Conservation (phyloP, 2,888 invertebrate genomes). For the Spodoptera picta region DNA sequence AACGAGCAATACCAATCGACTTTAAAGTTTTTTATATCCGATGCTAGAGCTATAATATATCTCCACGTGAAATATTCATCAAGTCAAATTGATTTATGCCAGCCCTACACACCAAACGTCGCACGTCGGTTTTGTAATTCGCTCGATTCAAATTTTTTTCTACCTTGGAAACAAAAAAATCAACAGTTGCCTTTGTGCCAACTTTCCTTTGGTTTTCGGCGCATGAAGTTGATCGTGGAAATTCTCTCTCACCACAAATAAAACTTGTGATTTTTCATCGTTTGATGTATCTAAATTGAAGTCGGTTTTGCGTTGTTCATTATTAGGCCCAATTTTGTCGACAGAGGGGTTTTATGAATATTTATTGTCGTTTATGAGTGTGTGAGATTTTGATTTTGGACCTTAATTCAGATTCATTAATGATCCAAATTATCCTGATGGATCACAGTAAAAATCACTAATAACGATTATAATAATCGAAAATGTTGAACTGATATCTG, state of each 20-base stretch:
- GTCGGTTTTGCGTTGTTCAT: constrained; percentile 62
- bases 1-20: too few species aligned
- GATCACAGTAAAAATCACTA: too few species aligned
- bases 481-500: too few species aligned
- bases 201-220: constrained; percentile 83
- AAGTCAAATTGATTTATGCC: constrained; percentile 30
- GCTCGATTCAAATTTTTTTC: constrained; percentile 79
- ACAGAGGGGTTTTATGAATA: constrained; percentile 59
- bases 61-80: too few species aligned
- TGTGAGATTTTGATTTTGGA: constrained; percentile 12
- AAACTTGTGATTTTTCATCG: constrained; percentile 77
- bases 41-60: too few species aligned
- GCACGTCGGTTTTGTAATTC: constrained; percentile 80
- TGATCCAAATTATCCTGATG: too few species aligned
- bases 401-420: constrained; percentile 2
- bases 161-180: constrained; percentile 79
- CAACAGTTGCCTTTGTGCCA: constrained; percentile 78
- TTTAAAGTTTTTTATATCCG: too few species aligned
- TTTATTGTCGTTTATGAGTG: constrained; percentile 41
- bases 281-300: constrained; percentile 80
- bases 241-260: constrained; percentile 75
- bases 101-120: constrained; percentile 73
- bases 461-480: too few species aligned
- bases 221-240: constrained; percentile 82
- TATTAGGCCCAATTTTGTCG: constrained; percentile 64